Conservation (phyloP, 2,797 vertebrate genomes). For the Tiaroga cobitis region DNA sequence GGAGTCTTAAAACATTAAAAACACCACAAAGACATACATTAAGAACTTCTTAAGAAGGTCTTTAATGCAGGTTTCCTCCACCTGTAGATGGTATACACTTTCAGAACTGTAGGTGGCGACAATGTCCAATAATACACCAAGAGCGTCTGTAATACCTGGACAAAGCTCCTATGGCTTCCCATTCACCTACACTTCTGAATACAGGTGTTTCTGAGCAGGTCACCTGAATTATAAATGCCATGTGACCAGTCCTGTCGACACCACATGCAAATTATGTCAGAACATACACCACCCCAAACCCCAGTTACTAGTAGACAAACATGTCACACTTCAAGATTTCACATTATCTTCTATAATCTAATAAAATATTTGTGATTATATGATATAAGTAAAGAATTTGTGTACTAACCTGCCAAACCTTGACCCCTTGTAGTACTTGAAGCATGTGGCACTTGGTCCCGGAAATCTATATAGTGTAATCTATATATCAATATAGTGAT, state of each 20-base stretch:
- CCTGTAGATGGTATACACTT: background rate
- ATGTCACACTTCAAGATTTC: background rate
- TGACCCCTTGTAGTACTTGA: background rate
- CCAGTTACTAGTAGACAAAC: background rate
- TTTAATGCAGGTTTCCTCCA: background rate
- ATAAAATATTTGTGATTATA: background rate
- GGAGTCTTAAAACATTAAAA: background rate
- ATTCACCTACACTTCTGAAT: background rate
- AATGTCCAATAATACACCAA: background rate
- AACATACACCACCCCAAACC: background rate
- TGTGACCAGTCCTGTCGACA: background rate
- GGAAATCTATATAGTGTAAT: too few relatives aligned
- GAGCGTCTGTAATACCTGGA: background rate
- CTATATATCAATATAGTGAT: background rate
- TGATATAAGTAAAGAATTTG: background rate
- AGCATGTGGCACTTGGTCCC: background rate
- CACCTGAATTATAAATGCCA: background rate
- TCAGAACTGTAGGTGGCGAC: constrained; percentile 12
- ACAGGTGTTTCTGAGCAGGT: background rate
- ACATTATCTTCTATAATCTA: background rate
- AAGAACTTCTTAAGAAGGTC: background rate
- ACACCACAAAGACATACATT: background rate
- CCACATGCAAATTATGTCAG: background rate
- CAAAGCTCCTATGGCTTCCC: background rate
- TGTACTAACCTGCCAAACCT: background rate